These are phyloP conservation scores for Notoglanidium macrostoma DNA, from an alignment of 2,797 vertebrate species.

Conservation along the genomic window DNA sequence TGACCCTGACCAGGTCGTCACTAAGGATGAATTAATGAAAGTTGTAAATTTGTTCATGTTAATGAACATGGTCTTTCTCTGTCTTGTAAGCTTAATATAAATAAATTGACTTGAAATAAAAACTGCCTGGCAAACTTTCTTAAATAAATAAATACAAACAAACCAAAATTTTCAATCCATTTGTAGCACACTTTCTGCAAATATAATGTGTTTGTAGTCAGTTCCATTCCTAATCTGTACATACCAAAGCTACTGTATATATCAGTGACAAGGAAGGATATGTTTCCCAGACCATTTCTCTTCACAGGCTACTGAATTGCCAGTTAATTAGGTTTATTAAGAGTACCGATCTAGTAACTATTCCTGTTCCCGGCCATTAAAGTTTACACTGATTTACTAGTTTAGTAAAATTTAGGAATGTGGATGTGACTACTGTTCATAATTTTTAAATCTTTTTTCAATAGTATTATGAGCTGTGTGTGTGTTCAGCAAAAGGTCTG, in stretches of 20 bases:
- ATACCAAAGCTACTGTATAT: not conserved
- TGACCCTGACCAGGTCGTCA: not conserved
- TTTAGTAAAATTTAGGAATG: not conserved
- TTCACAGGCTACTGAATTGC: not conserved
- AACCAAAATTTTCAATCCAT: not conserved
- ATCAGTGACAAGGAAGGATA: not conserved
- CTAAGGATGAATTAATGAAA: not conserved
- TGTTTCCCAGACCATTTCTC: not conserved
- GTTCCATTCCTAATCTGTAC: not conserved
- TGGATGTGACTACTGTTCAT: not conserved
- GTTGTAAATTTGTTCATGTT: not conserved
- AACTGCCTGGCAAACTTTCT: not conserved
- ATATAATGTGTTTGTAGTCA: not conserved
- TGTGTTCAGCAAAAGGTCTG: constrained; percentile 20
- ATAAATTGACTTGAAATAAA: not conserved
- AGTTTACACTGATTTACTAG: not conserved
- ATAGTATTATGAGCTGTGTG: not conserved
- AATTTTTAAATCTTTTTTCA: not conserved
- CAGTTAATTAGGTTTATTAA: not conserved
- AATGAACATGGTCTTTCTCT: not conserved
- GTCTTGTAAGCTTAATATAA: not conserved
- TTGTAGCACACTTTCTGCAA: not conserved
- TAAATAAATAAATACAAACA: not conserved
- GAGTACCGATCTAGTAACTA: not conserved
- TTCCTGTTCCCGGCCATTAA: not conserved